These are phyloP conservation scores for Hydroisotoma schaefferi DNA, from an alignment of 2,888 invertebrate species.

Conservation along the genomic window DNA sequence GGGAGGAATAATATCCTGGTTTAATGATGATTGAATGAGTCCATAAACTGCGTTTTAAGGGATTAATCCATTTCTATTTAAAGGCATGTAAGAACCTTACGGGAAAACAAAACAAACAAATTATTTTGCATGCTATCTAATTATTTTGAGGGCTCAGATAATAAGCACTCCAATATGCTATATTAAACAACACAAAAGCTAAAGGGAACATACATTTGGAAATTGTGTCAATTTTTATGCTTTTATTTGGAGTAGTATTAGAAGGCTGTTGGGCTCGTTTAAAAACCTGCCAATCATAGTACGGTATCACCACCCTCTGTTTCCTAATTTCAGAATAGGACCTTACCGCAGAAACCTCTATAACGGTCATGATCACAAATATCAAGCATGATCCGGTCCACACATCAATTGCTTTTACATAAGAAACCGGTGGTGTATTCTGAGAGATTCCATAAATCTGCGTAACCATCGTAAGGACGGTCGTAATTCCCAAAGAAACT, in stretches of 20 bases:
- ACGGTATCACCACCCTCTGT: too few species aligned
- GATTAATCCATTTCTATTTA: too few species aligned
- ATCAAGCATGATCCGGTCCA: slow-evolving; percentile 14
- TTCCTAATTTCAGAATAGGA: neutral
- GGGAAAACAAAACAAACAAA: too few species aligned
- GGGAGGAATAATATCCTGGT: too few species aligned
- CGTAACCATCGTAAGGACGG: slow-evolving; percentile 19
- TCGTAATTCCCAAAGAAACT: slow-evolving; percentile 25
- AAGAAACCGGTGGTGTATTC: slow-evolving; percentile 13
- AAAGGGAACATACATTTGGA: slow-evolving; percentile 22
- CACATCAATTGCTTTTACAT: slow-evolving; percentile 15
- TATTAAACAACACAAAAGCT: neutral
- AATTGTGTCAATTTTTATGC: slow-evolving; percentile 5
- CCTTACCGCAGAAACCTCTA: neutral
- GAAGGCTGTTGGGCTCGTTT: neutral
- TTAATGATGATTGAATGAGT: too few species aligned
- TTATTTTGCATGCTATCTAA: too few species aligned
- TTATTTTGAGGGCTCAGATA: too few species aligned
- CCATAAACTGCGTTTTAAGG: too few species aligned
- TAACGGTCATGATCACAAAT: slow-evolving; percentile 2
- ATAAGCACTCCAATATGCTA: neutral
- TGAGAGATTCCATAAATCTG: slow-evolving; percentile 12
- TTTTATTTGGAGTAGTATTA: neutral
- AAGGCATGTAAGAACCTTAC: too few species aligned
- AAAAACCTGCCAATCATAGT: neutral